Conservation (phyloP, 2,797 vertebrate species). For the Acestrorhynchus altus region DNA sequence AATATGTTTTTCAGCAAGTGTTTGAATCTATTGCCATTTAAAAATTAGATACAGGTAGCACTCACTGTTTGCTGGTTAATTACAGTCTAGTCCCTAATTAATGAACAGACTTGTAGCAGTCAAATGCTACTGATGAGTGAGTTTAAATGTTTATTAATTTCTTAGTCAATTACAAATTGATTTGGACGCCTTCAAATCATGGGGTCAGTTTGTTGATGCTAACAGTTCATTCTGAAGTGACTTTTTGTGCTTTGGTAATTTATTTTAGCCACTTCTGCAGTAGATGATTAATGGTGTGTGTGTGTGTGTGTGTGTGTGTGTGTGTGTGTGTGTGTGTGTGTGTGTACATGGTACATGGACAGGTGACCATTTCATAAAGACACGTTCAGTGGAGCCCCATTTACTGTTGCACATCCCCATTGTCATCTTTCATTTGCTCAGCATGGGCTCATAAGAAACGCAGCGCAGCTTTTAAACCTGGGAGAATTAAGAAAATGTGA, state of each 20-base stretch:
- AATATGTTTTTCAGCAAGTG: not conserved
- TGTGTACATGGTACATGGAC: too few species aligned
- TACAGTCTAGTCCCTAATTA: conserved; percentile 62
- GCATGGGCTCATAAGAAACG: conserved; percentile 39
- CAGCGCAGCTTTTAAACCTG: conserved; percentile 33
- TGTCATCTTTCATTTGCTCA: conserved; percentile 62
- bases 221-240: conserved; percentile 62
- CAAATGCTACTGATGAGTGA: conserved; percentile 41
- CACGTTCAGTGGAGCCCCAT: conserved; percentile 58
- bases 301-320: too few species aligned
- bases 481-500: conserved; percentile 44
- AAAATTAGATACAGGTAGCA: conserved; percentile 56
- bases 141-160: conserved; percentile 66
- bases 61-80: conserved; percentile 69
- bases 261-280: conserved; percentile 63
- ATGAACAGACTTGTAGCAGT: conserved; percentile 56
- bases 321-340: too few species aligned
- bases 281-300: conserved; percentile 68
- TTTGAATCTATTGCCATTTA: conserved; percentile 22
- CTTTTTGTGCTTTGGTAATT: conserved; percentile 63
- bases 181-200: conserved; percentile 59
- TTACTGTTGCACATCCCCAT: conserved; percentile 38
- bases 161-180: conserved; percentile 68
- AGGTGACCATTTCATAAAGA: conserved; percentile 69
- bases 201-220: conserved; percentile 65